These are phyloP conservation scores for Channa argus DNA, from an alignment of 2,113 vertebrate genomes.

Conservation along the genomic window DNA sequence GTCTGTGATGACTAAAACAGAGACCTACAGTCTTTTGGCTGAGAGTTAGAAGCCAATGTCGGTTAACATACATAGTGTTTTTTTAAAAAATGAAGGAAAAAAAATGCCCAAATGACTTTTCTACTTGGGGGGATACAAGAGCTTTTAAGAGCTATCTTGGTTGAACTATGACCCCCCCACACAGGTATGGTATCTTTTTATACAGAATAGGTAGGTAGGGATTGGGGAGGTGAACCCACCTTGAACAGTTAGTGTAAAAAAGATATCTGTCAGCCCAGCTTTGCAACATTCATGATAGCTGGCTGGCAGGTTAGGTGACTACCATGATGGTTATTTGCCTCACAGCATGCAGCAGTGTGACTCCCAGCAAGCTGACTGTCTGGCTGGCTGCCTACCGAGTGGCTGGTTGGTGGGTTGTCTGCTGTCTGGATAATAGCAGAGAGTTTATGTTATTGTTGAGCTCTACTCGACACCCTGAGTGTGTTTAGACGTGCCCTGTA, in stretches of 20 bases:
- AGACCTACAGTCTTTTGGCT: conserved; percentile 39
- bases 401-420: conserved; percentile 44
- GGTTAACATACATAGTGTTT: conserved; percentile 43
- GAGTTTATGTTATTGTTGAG: conserved; percentile 61
- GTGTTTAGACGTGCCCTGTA: conserved; percentile 66
- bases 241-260: no score
- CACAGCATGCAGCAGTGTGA: conserved; percentile 29
- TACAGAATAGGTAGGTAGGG: no score
- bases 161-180: not conserved
- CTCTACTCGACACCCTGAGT: conserved; percentile 55
- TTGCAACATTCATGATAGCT: conserved; percentile 25
- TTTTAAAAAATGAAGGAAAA: conserved; percentile 32
- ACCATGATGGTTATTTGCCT: conserved; percentile 25
- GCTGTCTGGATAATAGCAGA: conserved; percentile 51
- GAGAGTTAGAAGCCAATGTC: conserved; percentile 34
- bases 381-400: conserved; percentile 16
- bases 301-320: conserved; percentile 14
- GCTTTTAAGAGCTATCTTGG: conserved; percentile 13
- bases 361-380: conserved; percentile 24
- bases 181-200: no score
- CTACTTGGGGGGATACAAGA: conserved; percentile 7
- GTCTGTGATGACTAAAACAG: conserved; percentile 45
- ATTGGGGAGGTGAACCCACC: no score
- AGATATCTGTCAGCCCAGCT: conserved; percentile 7
- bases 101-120: conserved; percentile 19